phyloP scores from a whole-genome alignment of 1,140 invertebrate species.

The Drosophila albomicans region DNA sequence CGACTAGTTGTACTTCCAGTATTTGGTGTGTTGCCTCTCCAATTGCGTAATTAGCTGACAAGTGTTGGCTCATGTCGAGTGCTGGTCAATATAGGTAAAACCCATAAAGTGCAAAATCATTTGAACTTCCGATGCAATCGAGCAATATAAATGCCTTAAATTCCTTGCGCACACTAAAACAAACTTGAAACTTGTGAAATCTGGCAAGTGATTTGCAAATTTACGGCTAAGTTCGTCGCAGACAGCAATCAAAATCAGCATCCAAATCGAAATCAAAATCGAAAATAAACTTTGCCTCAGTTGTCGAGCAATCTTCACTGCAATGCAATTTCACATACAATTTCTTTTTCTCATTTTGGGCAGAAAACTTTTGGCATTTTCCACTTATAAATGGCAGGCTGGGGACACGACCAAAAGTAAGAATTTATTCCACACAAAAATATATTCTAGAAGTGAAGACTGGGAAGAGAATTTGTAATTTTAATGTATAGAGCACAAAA shows the following conservation, averaged over 20 bases:
- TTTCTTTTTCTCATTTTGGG: slow-evolving; percentile 14
- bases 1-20: background rate
- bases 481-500: too few species aligned
- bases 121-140: slow-evolving; percentile 13
- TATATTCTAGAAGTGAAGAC: slow-evolving; percentile 3
- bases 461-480: too few species aligned
- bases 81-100: slow-evolving; percentile 13
- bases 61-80: slow-evolving; percentile 4
- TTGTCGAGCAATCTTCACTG: slow-evolving; percentile 14
- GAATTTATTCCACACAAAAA: background rate
- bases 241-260: slow-evolving; percentile 31
- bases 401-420: background rate
- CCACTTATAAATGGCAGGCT: background rate
- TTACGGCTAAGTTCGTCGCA: slow-evolving; percentile 16
- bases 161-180: background rate
- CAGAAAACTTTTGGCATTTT: slow-evolving; percentile 20
- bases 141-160: slow-evolving; percentile 12
- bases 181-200: slow-evolving; percentile 34
- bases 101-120: slow-evolving; percentile 1
- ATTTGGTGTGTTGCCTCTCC: slow-evolving; percentile 5
- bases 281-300: slow-evolving; percentile 10
- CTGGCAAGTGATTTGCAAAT: slow-evolving; percentile 26
- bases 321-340: slow-evolving; percentile 28
- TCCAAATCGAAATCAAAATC: slow-evolving; percentile 7
- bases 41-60: slow-evolving; percentile 6